Percentiles rank a stretch among this genome's conserved stretches.
Conservation (phyloP, 1,140 invertebrate species). For the Dreissena polymorpha region DNA sequence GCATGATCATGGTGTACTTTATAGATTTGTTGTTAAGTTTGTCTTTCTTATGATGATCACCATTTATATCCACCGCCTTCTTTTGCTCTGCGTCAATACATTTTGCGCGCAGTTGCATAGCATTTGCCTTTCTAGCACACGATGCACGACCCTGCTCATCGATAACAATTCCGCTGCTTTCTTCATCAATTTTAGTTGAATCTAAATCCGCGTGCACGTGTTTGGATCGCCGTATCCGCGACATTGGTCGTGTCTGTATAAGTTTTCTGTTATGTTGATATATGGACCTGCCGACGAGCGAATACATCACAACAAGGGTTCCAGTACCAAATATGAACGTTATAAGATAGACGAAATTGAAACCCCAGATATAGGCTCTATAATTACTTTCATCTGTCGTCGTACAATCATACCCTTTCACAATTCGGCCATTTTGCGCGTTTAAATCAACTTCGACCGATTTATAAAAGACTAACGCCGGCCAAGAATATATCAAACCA, state of each 20-base stretch:
- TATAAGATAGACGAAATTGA: constrained; percentile 13
- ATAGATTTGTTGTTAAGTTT: not conserved
- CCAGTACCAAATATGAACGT: not conserved
- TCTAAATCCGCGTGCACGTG: not conserved
- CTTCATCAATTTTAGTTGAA: not conserved
- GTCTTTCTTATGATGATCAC: not conserved
- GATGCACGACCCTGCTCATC: no score
- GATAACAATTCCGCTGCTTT: no score
- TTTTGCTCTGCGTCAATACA: not conserved
- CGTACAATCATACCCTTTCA: constrained; percentile 18
- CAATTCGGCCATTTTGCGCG: not conserved
- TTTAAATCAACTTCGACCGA: constrained; percentile 5
- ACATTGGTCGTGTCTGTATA: not conserved
- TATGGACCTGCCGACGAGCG: not conserved
- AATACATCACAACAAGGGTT: constrained; percentile 10
- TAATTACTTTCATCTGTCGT: not conserved
- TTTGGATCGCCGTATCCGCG: not conserved
- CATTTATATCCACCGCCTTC: not conserved
- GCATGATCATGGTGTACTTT: constrained; percentile 22
- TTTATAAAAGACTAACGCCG: constrained; percentile 6
- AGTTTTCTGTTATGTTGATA: not conserved
- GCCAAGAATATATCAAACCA: constrained; percentile 18
- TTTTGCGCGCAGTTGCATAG: not conserved
- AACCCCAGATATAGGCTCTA: not conserved
- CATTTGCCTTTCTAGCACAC: not conserved